Percentiles rank a stretch among this genome's conserved stretches.
Evolutionary conservation across 2,797 vertebrate genomes (phyloP).

Genomic region (Loris lydekkerianus): DNA sequence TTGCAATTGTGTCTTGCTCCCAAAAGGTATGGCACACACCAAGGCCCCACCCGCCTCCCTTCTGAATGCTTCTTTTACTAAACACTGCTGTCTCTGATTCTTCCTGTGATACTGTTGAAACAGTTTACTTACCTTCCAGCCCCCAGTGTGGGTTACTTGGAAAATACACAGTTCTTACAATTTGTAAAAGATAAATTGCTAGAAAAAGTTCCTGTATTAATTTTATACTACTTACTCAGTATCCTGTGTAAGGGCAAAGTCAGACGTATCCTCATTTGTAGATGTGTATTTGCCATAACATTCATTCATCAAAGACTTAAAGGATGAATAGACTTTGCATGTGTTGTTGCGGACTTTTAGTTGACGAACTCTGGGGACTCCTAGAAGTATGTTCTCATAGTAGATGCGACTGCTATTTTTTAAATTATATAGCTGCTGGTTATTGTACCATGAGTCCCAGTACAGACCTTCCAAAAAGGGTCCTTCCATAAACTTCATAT

Average conservation of each 20-base stretch:
- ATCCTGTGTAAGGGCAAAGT: slow-evolving; percentile 80
- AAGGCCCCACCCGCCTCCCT: too few relatives aligned
- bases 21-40: too few relatives aligned
- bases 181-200: slow-evolving; percentile 57
- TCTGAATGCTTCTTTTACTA: slow-evolving; percentile 17
- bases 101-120: slow-evolving; percentile 35
- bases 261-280: slow-evolving; percentile 81
- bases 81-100: background rate
- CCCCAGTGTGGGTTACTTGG: background rate
- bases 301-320: slow-evolving; percentile 75
- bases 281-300: slow-evolving; percentile 83
- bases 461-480: slow-evolving; percentile 87
- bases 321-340: slow-evolving; percentile 80
- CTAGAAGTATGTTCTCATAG: slow-evolving; percentile 87
- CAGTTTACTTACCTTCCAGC: background rate
- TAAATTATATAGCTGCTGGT: background rate
- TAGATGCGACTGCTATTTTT: slow-evolving; percentile 83
- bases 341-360: slow-evolving; percentile 86
- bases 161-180: slow-evolving; percentile 35
- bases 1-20: too few relatives aligned
- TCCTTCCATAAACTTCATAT: slow-evolving; percentile 85
- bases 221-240: slow-evolving; percentile 85
- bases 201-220: slow-evolving; percentile 38
- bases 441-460: slow-evolving; percentile 85
- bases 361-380: slow-evolving; percentile 86